A percentile compares a stretch with the other conserved stretches of the same genome.
Evolutionary conservation across 2,797 vertebrate species (phyloP).

Genomic region (Syndactyla subalaris): DNA sequence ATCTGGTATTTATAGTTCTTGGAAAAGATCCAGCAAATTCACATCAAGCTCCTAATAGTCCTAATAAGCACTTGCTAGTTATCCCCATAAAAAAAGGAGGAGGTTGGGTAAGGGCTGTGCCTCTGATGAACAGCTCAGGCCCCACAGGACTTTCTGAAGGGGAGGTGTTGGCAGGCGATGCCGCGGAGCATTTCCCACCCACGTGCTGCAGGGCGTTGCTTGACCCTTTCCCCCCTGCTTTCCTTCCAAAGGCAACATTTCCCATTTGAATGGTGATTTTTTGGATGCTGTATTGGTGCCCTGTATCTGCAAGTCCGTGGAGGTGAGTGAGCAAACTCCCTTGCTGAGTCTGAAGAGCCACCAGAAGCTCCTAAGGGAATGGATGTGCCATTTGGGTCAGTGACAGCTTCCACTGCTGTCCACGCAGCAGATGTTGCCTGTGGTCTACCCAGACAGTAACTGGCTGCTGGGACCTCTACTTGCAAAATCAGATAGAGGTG

Average conservation of each 20-base stretch:
- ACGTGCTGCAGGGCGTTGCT: fast-evolving
- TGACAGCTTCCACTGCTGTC: background rate
- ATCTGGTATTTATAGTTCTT: background rate
- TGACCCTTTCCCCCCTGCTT: background rate
- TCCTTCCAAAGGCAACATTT: background rate
- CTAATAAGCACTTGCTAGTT: conserved; percentile 11
- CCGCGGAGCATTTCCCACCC: background rate
- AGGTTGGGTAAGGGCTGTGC: background rate
- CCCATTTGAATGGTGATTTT: background rate
- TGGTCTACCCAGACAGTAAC: background rate
- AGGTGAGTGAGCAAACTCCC: background rate
- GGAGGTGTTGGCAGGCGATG: fast-evolving
- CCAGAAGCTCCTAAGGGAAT: background rate
- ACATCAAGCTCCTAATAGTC: conserved; percentile 12
- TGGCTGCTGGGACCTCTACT: background rate
- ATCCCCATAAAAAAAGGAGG: background rate
- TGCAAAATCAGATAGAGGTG: background rate
- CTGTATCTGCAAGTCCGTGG: fast-evolving
- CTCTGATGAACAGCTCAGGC: background rate
- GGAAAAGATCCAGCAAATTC: conserved; percentile 46
- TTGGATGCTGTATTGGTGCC: fast-evolving
- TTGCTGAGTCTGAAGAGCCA: background rate
- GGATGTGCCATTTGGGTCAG: background rate
- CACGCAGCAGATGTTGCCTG: background rate
- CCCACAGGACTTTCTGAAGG: background rate